These are phyloP conservation scores for Shargacucullia verbasci DNA, from an alignment of 2,888 invertebrate species.

Conservation along the genomic window DNA sequence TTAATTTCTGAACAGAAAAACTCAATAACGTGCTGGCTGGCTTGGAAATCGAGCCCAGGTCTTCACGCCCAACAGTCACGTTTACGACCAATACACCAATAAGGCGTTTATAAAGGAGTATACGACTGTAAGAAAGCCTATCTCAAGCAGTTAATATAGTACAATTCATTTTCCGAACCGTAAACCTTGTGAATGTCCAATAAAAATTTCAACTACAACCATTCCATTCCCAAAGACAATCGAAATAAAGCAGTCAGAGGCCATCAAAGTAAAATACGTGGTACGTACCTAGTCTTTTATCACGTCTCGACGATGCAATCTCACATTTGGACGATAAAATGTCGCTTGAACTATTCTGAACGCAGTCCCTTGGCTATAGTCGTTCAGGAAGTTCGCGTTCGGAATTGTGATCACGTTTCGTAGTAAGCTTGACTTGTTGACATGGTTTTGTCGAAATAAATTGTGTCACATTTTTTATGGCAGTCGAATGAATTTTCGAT, in stretches of 20 bases:
- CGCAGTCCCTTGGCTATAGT: conserved; percentile 38
- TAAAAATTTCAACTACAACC: conserved; percentile 15
- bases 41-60: no score
- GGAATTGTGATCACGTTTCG: conserved; percentile 48
- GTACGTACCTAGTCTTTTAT: conserved; percentile 20
- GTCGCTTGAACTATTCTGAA: conserved; percentile 19
- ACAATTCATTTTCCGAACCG: conserved; percentile 3
- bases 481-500: conserved; percentile 25
- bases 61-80: no score
- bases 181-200: conserved; percentile 13
- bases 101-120: no score
- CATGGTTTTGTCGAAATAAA: conserved; percentile 35
- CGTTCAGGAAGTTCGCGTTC: conserved; percentile 23
- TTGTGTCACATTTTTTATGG: conserved; percentile 34
- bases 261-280: conserved; percentile 35
- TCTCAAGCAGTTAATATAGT: no score
- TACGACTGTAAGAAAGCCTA: no score
- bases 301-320: conserved; percentile 30
- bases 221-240: conserved; percentile 29
- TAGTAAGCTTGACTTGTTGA: conserved; percentile 44
- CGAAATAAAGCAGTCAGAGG: conserved; percentile 33
- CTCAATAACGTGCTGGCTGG: no score
- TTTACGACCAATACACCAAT: no score
- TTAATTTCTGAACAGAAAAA: no score
- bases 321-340: conserved; percentile 37